Base-by-base conservation (phyloP, 2,113 vertebrate genomes). In the Trichomycterus rosablanca region DNA sequence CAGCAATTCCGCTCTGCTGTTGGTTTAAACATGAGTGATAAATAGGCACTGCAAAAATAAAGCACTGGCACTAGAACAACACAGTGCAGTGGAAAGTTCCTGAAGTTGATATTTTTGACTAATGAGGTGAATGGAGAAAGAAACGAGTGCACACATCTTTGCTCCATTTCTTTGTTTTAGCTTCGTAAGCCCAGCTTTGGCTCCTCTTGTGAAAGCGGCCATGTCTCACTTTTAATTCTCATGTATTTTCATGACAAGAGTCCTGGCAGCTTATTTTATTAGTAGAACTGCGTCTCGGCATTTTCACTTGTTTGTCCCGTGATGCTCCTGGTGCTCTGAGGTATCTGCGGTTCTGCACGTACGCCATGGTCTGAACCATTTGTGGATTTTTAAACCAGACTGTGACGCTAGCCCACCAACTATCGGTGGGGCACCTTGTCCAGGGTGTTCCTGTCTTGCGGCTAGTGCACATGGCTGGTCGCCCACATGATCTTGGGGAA, bases 221-320 rank as follows among this genome's bases (percentile, higher is more conserved):
- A 70, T 49, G 42, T 18, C 34, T 59, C 9, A 23, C 42, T 32
- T 37, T 58, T 20, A 30, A n/a, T 58, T 70, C 75, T 56, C 64
- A 58, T 72, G 66, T 67, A 76, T 70, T 67, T 35, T 24, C 70
- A 67, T 66, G 67, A 76, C 72, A 72, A 37, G 61, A 56, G 54
- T 24, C 35, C 72, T 74, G 77, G 72, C 65, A 63, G 44, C 58
- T 66, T 74, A 66, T 67, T 73, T 68, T 74, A 61, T 77, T 75
- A 66, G 75, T 55, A 45, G 74, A 72, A 48, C 82, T 71, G 65
- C 76, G 78, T 83, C 78, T 78, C 75, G 44, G 67, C 75, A 74
- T 82, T 76, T 70, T 52, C 72, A 18, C 18, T 67, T 14, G 34
- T 61, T 68, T 61, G 61, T 37, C 67, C 78, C 35, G 2, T 73